phyloP scores from a whole-genome alignment of 2,797 vertebrate genomes.

The Tiaroga cobitis region DNA sequence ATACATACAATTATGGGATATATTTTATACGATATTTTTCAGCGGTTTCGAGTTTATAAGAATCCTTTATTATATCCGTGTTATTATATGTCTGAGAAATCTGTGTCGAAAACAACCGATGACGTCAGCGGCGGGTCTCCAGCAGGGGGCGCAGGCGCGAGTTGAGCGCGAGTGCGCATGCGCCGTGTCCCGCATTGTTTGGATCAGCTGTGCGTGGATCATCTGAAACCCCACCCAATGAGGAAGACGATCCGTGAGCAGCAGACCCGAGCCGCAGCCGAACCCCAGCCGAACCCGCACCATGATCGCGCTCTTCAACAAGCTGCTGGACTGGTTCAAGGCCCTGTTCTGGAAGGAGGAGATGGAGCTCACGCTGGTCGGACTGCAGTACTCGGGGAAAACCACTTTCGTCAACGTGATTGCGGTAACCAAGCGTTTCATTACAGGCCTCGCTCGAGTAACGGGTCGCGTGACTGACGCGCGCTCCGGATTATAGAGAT shows the following conservation, averaged over 20 bases:
- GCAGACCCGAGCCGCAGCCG: not conserved
- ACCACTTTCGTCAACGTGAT: constrained; percentile 98
- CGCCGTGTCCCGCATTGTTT: constrained; percentile 61
- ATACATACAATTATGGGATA: too few species aligned
- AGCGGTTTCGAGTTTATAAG: too few species aligned
- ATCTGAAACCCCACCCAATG: constrained; percentile 67
- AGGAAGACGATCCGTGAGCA: constrained; percentile 57
- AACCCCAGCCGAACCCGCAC: constrained; percentile 2
- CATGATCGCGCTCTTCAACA: constrained; percentile 79
- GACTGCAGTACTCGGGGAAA: constrained; percentile 96
- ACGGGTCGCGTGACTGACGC: constrained; percentile 47
- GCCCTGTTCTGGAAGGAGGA: constrained; percentile 97
- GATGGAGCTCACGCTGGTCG: constrained; percentile 97
- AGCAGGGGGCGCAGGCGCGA: constrained; percentile 23
- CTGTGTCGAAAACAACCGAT: not conserved
- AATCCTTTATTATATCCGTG: not conserved
- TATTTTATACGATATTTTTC: too few species aligned
- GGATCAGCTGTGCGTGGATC: constrained; percentile 64
- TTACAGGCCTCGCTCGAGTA: constrained; percentile 29
- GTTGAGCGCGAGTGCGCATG: constrained; percentile 4
- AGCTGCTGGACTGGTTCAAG: constrained; percentile 81
- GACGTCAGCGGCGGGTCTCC: constrained; percentile 6
- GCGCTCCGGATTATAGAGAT: constrained; percentile 7
- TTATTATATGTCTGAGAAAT: not conserved
- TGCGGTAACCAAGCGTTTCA: constrained; percentile 76